Evolutionary conservation across 1,140 invertebrate species (phyloP).

Genomic region (Rhyacophila brunnea): DNA sequence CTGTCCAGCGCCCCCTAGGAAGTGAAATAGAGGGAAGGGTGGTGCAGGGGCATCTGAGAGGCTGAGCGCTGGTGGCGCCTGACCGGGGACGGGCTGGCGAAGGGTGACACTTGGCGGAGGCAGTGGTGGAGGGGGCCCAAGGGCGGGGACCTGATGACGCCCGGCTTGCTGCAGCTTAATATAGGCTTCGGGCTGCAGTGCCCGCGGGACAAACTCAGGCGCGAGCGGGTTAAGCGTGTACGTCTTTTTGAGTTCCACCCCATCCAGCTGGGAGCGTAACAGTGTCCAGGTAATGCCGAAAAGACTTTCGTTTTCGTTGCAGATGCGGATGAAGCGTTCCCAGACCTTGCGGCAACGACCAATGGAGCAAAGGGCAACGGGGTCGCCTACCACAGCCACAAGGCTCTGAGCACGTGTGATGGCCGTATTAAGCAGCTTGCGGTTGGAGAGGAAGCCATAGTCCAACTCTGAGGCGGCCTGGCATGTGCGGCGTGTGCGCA

Average conservation of each 20-base stretch:
- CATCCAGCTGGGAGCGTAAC: conserved; percentile 67
- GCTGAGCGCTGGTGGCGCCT: conserved; percentile 25
- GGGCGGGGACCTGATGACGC: conserved; percentile 17
- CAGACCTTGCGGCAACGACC: conserved; percentile 83
- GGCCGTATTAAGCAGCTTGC: conserved; percentile 82
- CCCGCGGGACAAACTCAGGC: conserved; percentile 73
- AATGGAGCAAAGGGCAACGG: conserved; percentile 78
- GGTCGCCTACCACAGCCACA: conserved; percentile 87
- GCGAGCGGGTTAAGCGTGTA: conserved; percentile 81
- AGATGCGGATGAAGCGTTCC: conserved; percentile 77
- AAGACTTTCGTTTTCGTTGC: conserved; percentile 71
- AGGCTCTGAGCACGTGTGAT: conserved; percentile 83
- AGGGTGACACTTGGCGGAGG: conserved; percentile 30
- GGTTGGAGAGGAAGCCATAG: conserved; percentile 84
- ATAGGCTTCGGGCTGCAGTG: conserved; percentile 52
- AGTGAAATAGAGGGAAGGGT: conserved; percentile 25
- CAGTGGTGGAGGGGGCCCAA: conserved; percentile 35
- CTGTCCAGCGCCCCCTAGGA: conserved; percentile 21
- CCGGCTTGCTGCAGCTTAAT: conserved; percentile 29
- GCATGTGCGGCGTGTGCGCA: conserved; percentile 75
- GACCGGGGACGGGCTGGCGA: conserved; percentile 38
- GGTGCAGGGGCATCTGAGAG: conserved; percentile 10
- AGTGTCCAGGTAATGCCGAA: conserved; percentile 72
- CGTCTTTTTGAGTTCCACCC: conserved; percentile 70
- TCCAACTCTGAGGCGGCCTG: conserved; percentile 62